phyloP scores from a whole-genome alignment of 2,888 invertebrate genomes.

The Eupithecia abbreviata region DNA sequence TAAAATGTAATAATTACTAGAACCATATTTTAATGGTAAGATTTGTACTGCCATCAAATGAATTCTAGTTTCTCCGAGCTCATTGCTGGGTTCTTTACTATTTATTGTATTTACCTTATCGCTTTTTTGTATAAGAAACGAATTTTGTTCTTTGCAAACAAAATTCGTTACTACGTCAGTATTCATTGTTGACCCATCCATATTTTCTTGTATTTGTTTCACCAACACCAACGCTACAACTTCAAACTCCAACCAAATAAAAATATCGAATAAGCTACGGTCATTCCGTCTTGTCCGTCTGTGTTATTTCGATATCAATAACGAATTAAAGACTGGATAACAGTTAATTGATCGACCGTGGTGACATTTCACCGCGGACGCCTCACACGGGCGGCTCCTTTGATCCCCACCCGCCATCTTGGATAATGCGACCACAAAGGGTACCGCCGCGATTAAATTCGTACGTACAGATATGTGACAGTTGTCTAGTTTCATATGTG shows the following conservation, averaged over 20 bases:
- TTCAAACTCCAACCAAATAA: slow-evolving; percentile 49
- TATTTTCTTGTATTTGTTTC: not conserved
- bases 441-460: slow-evolving; percentile 78
- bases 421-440: slow-evolving; percentile 63
- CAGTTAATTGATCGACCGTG: slow-evolving; percentile 79
- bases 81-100: not conserved
- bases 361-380: slow-evolving; percentile 79
- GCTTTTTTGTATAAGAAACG: not conserved
- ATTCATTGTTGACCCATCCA: not conserved
- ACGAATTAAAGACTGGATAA: slow-evolving; percentile 69
- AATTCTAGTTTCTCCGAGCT: not conserved
- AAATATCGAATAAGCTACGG: slow-evolving; percentile 63
- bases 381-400: slow-evolving; percentile 72
- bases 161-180: not conserved
- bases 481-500: slow-evolving; percentile 71
- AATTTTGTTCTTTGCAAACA: not conserved
- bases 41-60: not conserved
- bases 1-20: not conserved
- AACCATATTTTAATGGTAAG: not conserved
- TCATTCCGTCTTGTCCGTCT: slow-evolving; percentile 57
- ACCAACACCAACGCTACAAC: slow-evolving; percentile 11
- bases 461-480: slow-evolving; percentile 80
- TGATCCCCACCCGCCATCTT: slow-evolving; percentile 69
- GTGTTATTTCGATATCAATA: slow-evolving; percentile 73
- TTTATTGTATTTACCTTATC: not conserved